phyloP scores from a whole-genome alignment of 2,797 vertebrate genomes.

The Morelia viridis region DNA sequence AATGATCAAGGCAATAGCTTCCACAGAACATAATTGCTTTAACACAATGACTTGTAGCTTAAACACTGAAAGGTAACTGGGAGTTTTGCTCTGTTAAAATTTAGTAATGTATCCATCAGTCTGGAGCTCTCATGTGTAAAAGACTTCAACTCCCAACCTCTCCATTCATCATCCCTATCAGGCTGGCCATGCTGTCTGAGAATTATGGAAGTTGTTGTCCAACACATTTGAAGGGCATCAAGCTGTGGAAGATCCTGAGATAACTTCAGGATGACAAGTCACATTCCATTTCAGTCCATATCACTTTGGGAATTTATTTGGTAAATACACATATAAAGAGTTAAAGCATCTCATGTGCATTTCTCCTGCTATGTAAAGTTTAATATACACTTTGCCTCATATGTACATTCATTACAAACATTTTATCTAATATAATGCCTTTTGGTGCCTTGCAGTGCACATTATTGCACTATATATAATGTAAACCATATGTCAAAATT shows the following conservation, averaged over 20 bases:
- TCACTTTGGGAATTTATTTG: not conserved
- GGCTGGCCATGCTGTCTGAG: not conserved
- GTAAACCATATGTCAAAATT: not conserved
- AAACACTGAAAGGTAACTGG: not conserved
- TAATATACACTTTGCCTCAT: not conserved
- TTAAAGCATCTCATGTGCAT: not conserved
- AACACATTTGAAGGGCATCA: not conserved
- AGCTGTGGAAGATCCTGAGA: not conserved
- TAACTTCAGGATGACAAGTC: not conserved
- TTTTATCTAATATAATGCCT: not conserved
- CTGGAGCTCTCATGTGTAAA: not conserved
- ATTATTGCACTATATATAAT: not conserved
- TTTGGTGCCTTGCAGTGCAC: not conserved
- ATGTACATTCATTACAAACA: not conserved
- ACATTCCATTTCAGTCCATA: not conserved
- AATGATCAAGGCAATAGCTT: slow-evolving; percentile 20
- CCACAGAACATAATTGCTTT: slow-evolving; percentile 28
- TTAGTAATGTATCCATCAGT: not conserved
- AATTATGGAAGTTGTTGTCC: not conserved
- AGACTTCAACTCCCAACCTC: not conserved
- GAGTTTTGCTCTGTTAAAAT: not conserved
- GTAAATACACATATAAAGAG: not conserved
- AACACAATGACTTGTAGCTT: slow-evolving; percentile 17
- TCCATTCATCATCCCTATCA: not conserved
- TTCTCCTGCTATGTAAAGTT: not conserved